Evolutionary conservation across 2,888 invertebrate genomes (phyloP).

Genomic region (Tetragonula carbonaria): DNA sequence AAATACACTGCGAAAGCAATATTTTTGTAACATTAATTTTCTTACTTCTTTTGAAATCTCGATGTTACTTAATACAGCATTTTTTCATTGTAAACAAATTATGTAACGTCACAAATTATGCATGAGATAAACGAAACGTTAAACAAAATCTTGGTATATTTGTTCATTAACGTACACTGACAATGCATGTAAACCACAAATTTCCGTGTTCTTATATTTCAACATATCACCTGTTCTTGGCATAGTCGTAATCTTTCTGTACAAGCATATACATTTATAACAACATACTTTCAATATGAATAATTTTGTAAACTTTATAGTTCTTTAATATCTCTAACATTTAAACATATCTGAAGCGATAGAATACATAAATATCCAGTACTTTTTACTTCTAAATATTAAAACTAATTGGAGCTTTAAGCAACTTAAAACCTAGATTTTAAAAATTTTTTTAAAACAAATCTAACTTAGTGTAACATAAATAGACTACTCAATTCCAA

Average conservation of each 20-base stretch:
- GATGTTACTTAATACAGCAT: background rate
- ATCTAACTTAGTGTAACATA: background rate
- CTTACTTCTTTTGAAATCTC: background rate
- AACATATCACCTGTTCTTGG: slow-evolving; percentile 3
- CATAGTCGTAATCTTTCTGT: slow-evolving; percentile 21
- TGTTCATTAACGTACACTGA: slow-evolving; percentile 17
- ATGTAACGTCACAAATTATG: background rate
- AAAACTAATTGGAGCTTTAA: background rate
- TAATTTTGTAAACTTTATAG: background rate
- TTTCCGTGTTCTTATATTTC: slow-evolving; percentile 43
- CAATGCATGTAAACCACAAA: slow-evolving; percentile 39
- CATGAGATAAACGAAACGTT: slow-evolving; percentile 5
- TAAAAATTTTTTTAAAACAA: background rate
- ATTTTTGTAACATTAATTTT: background rate
- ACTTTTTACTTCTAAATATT: background rate
- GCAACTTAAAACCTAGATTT: background rate
- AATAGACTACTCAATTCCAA: background rate
- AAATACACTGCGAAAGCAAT: slow-evolving; percentile 1
- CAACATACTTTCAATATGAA: background rate
- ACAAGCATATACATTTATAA: background rate
- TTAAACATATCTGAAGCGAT: background rate
- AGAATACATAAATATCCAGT: slow-evolving; percentile 2
- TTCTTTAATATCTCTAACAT: background rate
- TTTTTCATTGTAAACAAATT: background rate
- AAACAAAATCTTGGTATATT: background rate